phyloP scores from a whole-genome alignment of 2,888 invertebrate genomes.

The Ferrisia virgata region DNA sequence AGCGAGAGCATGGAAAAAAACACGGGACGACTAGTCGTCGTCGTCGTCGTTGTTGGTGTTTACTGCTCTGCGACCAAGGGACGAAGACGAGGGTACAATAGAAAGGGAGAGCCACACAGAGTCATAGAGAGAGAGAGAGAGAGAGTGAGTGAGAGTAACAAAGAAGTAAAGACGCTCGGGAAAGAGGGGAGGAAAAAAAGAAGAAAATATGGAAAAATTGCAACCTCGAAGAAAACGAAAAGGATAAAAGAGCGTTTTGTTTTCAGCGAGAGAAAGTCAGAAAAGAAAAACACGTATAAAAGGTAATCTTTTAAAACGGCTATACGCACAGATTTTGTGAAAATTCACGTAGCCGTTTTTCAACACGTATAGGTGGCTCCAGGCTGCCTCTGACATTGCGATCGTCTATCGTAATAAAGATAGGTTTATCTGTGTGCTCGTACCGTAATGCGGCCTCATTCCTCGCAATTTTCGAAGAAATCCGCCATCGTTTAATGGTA shows the following conservation, averaged over 20 bases:
- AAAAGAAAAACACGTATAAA: constrained; percentile 30
- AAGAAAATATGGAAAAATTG: constrained; percentile 16
- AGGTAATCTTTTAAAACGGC: constrained; percentile 40
- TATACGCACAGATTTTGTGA: constrained; percentile 30
- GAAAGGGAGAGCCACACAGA: not conserved
- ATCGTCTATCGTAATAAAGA: constrained; percentile 45
- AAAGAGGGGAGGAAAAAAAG: not conserved
- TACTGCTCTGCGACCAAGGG: not conserved
- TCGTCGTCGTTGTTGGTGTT: not conserved
- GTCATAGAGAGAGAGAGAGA: not conserved
- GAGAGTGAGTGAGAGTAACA: not conserved
- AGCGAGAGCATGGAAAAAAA: not conserved
- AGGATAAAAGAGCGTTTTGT: constrained; percentile 16
- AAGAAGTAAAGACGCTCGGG: too few relatives aligned
- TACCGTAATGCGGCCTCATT: constrained; percentile 32
- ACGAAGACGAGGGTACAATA: not conserved
- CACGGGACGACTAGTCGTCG: not conserved
- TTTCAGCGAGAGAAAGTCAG: not conserved
- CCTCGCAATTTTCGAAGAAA: constrained; percentile 37
- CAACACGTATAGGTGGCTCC: constrained; percentile 41
- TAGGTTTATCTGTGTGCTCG: constrained; percentile 41
- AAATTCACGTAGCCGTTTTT: constrained; percentile 38
- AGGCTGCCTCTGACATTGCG: constrained; percentile 43
- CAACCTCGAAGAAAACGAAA: constrained; percentile 6
- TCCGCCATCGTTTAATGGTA: constrained; percentile 38